phyloP scores from a whole-genome alignment of 2,888 invertebrate genomes.

The Archaeoteleia sp. region DNA sequence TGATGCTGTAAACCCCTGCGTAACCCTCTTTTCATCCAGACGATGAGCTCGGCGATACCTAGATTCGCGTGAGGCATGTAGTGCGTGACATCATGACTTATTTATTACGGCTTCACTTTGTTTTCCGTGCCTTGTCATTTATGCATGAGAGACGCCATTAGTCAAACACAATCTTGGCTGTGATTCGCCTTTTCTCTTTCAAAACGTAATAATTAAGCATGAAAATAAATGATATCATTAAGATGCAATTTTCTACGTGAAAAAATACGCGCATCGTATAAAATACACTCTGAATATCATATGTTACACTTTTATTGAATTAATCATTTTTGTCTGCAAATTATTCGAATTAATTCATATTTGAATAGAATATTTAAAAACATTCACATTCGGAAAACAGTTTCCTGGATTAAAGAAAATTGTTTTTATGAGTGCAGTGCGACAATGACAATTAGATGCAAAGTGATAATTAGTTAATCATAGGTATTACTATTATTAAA shows the following conservation, averaged over 20 bases:
- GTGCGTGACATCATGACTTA: slow-evolving; percentile 68
- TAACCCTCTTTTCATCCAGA: slow-evolving; percentile 35
- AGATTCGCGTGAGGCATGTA: slow-evolving; percentile 66
- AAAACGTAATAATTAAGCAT: slow-evolving; percentile 33
- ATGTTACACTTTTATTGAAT: too few relatives aligned
- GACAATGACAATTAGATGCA: too few relatives aligned
- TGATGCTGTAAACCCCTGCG: slow-evolving; percentile 57
- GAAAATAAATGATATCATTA: slow-evolving; percentile 45
- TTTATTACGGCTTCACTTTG: slow-evolving; percentile 60
- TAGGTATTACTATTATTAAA: too few relatives aligned
- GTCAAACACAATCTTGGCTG: slow-evolving; percentile 40
- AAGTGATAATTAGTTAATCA: too few relatives aligned
- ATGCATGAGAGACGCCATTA: slow-evolving; percentile 50
- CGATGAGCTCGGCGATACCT: slow-evolving; percentile 28
- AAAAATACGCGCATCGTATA: slow-evolving; percentile 9
- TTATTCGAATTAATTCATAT: too few relatives aligned
- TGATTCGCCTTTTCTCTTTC: slow-evolving; percentile 48
- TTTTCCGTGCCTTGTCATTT: slow-evolving; percentile 51
- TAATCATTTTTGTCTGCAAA: too few relatives aligned
- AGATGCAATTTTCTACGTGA: slow-evolving; percentile 3
- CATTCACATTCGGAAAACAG: too few relatives aligned
- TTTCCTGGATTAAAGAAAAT: too few relatives aligned
- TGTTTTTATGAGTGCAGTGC: too few relatives aligned
- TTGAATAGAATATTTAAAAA: too few relatives aligned
- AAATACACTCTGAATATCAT: too few relatives aligned